phyloP scores from a whole-genome alignment of 2,113 vertebrate species.

The Piaya cayana region DNA sequence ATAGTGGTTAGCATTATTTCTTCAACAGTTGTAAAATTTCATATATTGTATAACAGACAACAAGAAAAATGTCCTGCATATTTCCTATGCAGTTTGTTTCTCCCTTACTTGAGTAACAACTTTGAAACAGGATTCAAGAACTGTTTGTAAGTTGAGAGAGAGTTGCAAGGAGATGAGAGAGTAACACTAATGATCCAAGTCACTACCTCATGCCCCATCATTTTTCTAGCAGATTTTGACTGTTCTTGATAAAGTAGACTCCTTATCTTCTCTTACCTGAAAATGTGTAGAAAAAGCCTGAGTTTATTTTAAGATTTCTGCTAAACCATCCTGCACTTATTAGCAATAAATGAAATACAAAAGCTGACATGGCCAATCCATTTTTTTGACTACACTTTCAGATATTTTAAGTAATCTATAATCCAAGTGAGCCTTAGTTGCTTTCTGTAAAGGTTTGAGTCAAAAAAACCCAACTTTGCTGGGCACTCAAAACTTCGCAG shows the following conservation, averaged over 20 bases:
- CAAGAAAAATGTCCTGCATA: background rate
- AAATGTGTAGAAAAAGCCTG: background rate
- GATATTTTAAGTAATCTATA: background rate
- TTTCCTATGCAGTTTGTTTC: background rate
- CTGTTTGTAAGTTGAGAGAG: background rate
- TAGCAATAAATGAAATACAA: background rate
- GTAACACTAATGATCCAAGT: background rate
- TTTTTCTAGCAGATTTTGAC: background rate
- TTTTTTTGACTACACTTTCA: background rate
- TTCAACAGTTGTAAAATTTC: background rate
- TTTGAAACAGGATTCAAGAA: background rate
- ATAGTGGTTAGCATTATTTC: background rate
- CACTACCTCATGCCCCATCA: rapidly evolving
- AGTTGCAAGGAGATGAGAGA: background rate
- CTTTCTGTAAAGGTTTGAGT: no score
- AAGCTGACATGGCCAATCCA: background rate
- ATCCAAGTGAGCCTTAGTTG: background rate
- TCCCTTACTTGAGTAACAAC: background rate
- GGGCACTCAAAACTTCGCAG: no score
- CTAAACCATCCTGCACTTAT: background rate
- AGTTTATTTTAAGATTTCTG: background rate
- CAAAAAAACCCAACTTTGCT: no score
- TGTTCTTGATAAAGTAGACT: background rate
- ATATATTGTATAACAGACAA: background rate
- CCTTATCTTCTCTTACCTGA: background rate